Conservation (phyloP, 2,113 vertebrate genomes). For the Damaliscus lunatus region DNA sequence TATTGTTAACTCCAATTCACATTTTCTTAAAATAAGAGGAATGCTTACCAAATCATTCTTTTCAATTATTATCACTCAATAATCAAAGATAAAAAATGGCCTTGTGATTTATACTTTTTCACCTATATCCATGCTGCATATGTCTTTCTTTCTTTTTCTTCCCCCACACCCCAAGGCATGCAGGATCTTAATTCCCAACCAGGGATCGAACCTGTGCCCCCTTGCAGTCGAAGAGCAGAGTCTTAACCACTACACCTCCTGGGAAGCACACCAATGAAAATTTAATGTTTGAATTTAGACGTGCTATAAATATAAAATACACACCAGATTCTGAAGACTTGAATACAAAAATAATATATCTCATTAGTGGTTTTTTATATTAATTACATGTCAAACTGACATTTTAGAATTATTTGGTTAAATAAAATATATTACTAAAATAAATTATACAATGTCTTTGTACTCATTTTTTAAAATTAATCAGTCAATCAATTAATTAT, state of each 20-base stretch:
- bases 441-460: neutral
- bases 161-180: neutral
- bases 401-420: neutral
- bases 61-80: neutral
- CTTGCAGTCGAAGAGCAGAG: neutral
- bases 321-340: conserved; percentile 12
- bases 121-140: neutral
- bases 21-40: conserved; percentile 17
- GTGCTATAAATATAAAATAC: neutral
- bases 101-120: neutral
- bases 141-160: neutral
- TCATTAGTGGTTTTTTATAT: neutral
- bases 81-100: neutral
- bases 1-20: neutral
- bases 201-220: neutral
- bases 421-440: neutral
- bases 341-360: neutral
- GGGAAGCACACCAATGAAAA: neutral
- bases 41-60: conserved; percentile 1
- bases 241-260: neutral
- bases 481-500: neutral
- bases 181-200: neutral
- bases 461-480: neutral
- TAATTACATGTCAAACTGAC: neutral
- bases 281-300: neutral